Base-by-base conservation (phyloP, 2,113 vertebrate species). In the Atherinomorus stipes region DNA sequence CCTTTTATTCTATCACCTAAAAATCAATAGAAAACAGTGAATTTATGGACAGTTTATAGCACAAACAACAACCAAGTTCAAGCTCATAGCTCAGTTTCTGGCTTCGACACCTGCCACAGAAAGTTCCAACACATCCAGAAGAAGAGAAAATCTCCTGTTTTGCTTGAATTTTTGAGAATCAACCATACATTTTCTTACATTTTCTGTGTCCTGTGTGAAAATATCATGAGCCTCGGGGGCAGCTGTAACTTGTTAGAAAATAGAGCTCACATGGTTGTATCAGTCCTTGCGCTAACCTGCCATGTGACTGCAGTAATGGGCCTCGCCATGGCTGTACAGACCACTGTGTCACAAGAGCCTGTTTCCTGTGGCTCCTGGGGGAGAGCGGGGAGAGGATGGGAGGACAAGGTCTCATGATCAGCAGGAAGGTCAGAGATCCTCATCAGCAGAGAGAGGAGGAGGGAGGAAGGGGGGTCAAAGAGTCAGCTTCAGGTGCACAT, bases 231-330 rank as follows among this genome's bases (percentile, higher is more conserved):
- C 88, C 88, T 47, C 2, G 1, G 49, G 65, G 87, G 83, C 64
- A 78, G 81, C 78, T 84, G 83, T 75, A 83, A 73, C 71, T 88
- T 71, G 78, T 88, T 84, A 78, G 85, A 92, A 93, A 93, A 93
- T 90, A 85, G 75, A 89, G 83, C 90, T 92, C 92, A 93, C 92
- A 93, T 93, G 90, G 80, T 92, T 16, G 45, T 64, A 85, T 88
- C 85, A 85, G 75, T 78, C 57, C 64, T 77, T 85, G 69, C 6
- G 40, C 81, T 88, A 93, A 92, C 87, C 83, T 90, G 84, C 81
- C 94, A 93, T 94, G 93, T 94, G 94, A 94, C 93, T 85, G 68
- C 85, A 64, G 78, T 93, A 91, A 90, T 93, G 88, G 80, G 86
- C 78, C 80, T 80, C 82, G 84, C 76, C 85, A 80, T 84, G 80